Percentiles rank a stretch among this genome's conserved stretches.
phyloP scores from a whole-genome alignment of 2,797 vertebrate genomes.

The Oceanodroma leucorhoa region DNA sequence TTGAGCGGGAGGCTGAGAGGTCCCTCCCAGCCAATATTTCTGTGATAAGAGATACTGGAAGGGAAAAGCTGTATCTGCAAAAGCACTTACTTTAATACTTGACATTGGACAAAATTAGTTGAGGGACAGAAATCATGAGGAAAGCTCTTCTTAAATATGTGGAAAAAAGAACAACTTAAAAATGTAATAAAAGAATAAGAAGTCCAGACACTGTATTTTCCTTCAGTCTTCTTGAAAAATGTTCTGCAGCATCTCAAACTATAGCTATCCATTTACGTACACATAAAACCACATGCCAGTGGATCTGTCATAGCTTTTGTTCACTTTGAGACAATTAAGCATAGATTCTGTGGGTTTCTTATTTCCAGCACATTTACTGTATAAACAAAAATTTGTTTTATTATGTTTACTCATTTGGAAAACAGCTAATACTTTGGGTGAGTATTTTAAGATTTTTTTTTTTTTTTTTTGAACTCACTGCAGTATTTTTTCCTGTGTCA shows the following conservation, averaged over 20 bases:
- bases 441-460: not conserved
- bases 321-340: not conserved
- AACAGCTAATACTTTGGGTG: slow-evolving; percentile 21
- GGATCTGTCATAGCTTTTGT: not conserved
- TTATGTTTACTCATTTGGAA: slow-evolving; percentile 39
- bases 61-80: slow-evolving; percentile 9
- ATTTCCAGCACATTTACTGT: not conserved
- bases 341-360: not conserved
- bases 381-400: slow-evolving; percentile 2
- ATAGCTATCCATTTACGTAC: not conserved
- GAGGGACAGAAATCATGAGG: not conserved
- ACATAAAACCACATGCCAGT: not conserved
- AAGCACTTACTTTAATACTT: not conserved
- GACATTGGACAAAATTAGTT: not conserved
- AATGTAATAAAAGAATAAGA: not conserved
- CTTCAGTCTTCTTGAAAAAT: not conserved
- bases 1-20: not conserved
- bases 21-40: not conserved
- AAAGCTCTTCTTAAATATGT: not conserved
- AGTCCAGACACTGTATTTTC: not conserved
- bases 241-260: not conserved
- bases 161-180: not conserved
- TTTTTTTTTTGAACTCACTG: not conserved
- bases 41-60: slow-evolving; percentile 46
- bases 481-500: slow-evolving; percentile 23